Conservation (phyloP, 2,888 invertebrate genomes). For the Norana najaformis region DNA sequence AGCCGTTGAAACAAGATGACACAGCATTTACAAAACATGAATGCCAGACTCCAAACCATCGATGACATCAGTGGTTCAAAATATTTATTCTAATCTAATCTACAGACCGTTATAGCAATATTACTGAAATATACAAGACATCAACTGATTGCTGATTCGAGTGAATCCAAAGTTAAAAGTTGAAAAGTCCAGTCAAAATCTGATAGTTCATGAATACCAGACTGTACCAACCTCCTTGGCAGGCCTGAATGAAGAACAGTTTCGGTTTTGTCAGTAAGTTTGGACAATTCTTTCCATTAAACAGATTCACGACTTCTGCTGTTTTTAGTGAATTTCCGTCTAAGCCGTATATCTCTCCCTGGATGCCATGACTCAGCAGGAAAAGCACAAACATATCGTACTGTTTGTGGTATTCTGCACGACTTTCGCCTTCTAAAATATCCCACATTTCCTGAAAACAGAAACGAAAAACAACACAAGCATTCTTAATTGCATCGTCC, state of each 20-base stretch:
- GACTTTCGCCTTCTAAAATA: not conserved
- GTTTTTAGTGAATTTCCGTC: not conserved
- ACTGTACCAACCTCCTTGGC: slow-evolving; percentile 15
- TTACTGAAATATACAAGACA: too few relatives aligned
- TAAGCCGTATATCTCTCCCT: not conserved
- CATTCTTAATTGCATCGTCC: not conserved
- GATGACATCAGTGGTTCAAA: too few relatives aligned
- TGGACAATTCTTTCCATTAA: not conserved
- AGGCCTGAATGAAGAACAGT: slow-evolving; percentile 8
- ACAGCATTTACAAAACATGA: too few relatives aligned
- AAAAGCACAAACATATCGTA: not conserved
- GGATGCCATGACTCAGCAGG: not conserved
- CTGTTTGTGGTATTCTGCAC: not conserved
- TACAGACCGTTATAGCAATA: too few relatives aligned
- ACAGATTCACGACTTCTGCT: not conserved
- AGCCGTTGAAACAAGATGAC: too few relatives aligned
- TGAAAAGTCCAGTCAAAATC: not conserved
- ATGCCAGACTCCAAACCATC: too few relatives aligned
- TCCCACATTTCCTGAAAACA: not conserved
- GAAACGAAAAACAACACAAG: not conserved
- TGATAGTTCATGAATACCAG: not conserved
- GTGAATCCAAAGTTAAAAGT: too few relatives aligned
- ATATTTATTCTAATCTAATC: too few relatives aligned
- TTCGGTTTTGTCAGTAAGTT: not conserved
- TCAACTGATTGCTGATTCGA: too few relatives aligned